Evolutionary conservation across 2,797 vertebrate species (phyloP), one percentile per base, ranked within the genome.

Genomic region (Bradypodion ventrale): DNA sequence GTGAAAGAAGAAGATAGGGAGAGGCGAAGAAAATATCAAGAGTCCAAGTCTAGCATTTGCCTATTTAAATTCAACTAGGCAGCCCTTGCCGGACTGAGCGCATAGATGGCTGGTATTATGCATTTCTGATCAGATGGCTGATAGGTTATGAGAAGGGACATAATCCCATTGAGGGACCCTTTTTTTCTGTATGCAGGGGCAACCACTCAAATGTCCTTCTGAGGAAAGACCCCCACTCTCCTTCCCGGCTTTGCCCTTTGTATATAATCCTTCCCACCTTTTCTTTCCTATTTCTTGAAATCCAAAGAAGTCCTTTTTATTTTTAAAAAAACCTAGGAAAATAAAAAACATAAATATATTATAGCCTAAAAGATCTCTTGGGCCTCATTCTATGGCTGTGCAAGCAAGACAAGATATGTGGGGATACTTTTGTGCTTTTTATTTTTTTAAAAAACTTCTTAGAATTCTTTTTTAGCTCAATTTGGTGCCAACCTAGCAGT

Each of bases 21-120:
- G 92, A 93, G 94, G 91, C 90, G 88, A 85, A 92, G 94, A 95
- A 94, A 96, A 94, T 93, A 95, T 96, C 94, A 95, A 93, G 87
- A 86, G 93, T 92, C 40, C 93, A 94, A 94, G 92, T 92, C 92
- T 95, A 93, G 94, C 95, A 96, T 97, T 97, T 97, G 95, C 95
- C 95, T 96, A 97, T 97, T 97, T 97, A 97, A 96, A 97, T 96
- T 95, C 95, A 96, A 95, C 96, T 94, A 95, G 89, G 94, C 95
- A 95, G 94, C 94, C 95, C 92, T 93, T 79, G 90, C 92, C 32
- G 81, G 89, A 95, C 95, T 93, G 93, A 90, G 94, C 94, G n/a
- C 94, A 93, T 95, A 96, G 96, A 96, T 92, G 94, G 92, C 92
- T 93, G 92, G 94, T 32, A 90, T 96, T 96, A 94, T 96, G 95